Evolutionary conservation across 2,888 invertebrate genomes (phyloP).

Genomic region (Leptogaster cylindrica): DNA sequence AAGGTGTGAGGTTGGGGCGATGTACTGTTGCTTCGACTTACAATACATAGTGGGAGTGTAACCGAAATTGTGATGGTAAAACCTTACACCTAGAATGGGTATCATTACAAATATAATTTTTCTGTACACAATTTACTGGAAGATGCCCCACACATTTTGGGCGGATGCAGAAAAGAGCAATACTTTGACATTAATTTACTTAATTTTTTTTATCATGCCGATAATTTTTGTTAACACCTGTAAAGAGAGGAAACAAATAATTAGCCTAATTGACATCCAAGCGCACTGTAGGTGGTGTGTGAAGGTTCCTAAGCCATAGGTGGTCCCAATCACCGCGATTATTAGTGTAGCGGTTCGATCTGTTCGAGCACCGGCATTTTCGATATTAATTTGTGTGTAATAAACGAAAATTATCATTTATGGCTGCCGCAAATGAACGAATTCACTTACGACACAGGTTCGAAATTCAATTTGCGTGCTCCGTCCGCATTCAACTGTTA

Average conservation of each 20-base stretch:
- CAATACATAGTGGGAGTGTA: conserved; percentile 3
- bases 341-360: conserved; percentile 8
- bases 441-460: background rate
- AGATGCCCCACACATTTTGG: background rate
- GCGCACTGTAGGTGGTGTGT: conserved; percentile 13
- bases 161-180: conserved; percentile 8
- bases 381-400: conserved; percentile 32
- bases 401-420: conserved; percentile 31
- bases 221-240: conserved; percentile 36
- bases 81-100: background rate
- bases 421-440: background rate
- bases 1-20: background rate
- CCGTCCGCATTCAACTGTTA: background rate
- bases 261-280: conserved; percentile 12
- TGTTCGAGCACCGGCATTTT: background rate
- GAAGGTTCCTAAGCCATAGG: conserved; percentile 4
- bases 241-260: conserved; percentile 18
- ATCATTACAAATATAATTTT: background rate
- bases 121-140: background rate
- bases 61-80: conserved; percentile 24
- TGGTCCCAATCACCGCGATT: conserved; percentile 24
- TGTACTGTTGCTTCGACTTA: conserved; percentile 3
- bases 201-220: conserved; percentile 27
- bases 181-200: too few relatives aligned
- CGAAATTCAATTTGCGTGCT: conserved; percentile 31